Evolutionary conservation across 2,888 invertebrate genomes (phyloP).

Genomic region (Lycaena phlaeas): DNA sequence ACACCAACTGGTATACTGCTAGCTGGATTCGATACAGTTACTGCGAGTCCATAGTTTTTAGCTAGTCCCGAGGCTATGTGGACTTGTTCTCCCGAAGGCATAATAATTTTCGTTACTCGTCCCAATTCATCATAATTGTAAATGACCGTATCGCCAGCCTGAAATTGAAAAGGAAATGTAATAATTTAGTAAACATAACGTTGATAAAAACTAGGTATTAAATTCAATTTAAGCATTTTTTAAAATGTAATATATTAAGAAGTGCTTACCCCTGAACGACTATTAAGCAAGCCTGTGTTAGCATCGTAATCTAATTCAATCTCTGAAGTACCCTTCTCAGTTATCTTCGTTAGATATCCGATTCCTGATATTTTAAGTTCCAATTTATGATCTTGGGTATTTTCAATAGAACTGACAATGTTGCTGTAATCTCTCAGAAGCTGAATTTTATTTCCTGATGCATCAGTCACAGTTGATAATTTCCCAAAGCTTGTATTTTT

Average conservation of each 20-base stretch:
- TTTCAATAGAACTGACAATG: constrained; percentile 94
- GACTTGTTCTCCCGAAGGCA: constrained; percentile 93
- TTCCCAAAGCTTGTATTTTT: constrained; percentile 97
- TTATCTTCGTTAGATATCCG: constrained; percentile 89
- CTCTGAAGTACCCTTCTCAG: constrained; percentile 90
- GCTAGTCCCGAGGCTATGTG: constrained; percentile 84
- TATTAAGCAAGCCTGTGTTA: constrained; percentile 88
- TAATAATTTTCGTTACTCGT: constrained; percentile 86
- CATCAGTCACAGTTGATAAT: constrained; percentile 93
- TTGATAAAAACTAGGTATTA: too few relatives aligned
- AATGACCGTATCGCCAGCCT: constrained; percentile 90
- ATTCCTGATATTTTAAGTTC: constrained; percentile 94
- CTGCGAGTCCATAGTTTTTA: constrained; percentile 82
- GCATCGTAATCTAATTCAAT: constrained; percentile 93
- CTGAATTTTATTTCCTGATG: constrained; percentile 93
- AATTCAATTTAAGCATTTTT: too few relatives aligned
- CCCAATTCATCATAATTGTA: constrained; percentile 94
- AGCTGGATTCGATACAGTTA: constrained; percentile 76
- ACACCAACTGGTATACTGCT: constrained; percentile 69
- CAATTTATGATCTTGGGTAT: constrained; percentile 93
- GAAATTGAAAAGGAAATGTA: constrained; percentile 29
- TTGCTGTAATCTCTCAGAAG: constrained; percentile 93
- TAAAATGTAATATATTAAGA: too few relatives aligned
- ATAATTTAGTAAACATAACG: too few relatives aligned
- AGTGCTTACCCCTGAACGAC: constrained; percentile 85